Conservation (phyloP, 2,113 vertebrate genomes). For the Urocolius indicus region DNA sequence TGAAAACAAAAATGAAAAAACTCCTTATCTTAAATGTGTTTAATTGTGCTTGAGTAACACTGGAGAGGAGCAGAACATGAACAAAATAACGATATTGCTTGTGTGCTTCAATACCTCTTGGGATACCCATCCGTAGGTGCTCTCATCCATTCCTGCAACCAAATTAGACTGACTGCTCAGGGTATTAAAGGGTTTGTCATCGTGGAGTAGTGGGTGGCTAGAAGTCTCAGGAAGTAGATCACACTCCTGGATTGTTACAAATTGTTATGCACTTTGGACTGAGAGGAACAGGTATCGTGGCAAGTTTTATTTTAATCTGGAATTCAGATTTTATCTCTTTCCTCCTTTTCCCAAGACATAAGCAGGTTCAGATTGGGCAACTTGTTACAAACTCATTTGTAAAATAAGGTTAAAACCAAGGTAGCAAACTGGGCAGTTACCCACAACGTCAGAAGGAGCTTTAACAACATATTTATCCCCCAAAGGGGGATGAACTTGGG, state of each 20-base stretch:
- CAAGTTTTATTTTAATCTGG: not conserved
- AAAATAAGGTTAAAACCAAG: not conserved
- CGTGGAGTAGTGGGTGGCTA: not conserved
- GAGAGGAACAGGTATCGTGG: not conserved
- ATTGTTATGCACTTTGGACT: not conserved
- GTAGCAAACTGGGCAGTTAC: not conserved
- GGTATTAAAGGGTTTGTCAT: not conserved
- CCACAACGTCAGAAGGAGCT: too few relatives aligned
- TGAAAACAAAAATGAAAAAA: not conserved
- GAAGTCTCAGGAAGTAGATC: not conserved
- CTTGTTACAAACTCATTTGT: not conserved
- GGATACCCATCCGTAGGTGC: not conserved
- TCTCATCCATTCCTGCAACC: not conserved
- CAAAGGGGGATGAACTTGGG: too few relatives aligned
- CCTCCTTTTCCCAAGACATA: not conserved
- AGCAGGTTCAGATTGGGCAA: not conserved
- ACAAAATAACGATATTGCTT: not conserved
- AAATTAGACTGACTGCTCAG: not conserved
- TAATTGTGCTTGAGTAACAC: not conserved
- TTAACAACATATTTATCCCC: too few relatives aligned
- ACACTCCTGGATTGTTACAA: not conserved
- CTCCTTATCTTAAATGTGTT: conserved; percentile 28
- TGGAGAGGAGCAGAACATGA: not conserved
- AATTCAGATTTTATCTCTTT: not conserved
- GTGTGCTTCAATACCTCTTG: not conserved